These are phyloP conservation scores for Onychomys torridus DNA, from an alignment of 2,797 vertebrate species.

Conservation along the genomic window DNA sequence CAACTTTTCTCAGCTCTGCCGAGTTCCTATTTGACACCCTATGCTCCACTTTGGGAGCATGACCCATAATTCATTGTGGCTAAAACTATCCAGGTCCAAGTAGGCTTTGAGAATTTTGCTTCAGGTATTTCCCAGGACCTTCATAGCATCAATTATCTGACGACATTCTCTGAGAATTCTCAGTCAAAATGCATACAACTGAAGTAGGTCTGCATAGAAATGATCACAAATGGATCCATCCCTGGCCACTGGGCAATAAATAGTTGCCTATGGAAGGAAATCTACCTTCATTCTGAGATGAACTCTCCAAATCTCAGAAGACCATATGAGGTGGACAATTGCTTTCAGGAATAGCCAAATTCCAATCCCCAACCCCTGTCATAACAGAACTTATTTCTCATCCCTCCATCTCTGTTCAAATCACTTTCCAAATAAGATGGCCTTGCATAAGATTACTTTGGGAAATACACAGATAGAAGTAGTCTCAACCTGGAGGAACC, in stretches of 20 bases:
- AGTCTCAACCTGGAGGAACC: neutral
- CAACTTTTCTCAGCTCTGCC: neutral
- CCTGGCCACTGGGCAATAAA: rapidly evolving
- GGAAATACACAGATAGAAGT: too few relatives aligned
- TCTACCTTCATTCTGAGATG: neutral
- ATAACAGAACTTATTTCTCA: neutral
- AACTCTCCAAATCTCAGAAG: too few relatives aligned
- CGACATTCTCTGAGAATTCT: neutral
- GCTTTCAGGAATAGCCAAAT: neutral
- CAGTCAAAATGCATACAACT: neutral
- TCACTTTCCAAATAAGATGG: neutral
- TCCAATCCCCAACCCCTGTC: neutral
- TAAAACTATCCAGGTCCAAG: neutral
- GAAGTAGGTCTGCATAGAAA: neutral
- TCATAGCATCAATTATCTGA: neutral
- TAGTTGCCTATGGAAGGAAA: too few relatives aligned
- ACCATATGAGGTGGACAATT: too few relatives aligned
- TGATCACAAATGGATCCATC: neutral
- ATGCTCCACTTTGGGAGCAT: neutral
- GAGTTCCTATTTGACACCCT: neutral
- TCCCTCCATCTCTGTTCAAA: neutral
- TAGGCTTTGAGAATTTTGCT: neutral
- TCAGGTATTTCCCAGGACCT: neutral
- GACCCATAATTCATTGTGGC: neutral
- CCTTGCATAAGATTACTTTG: neutral